Evolutionary conservation across 2,797 vertebrate species (phyloP), one percentile per base, ranked within the genome.

Genomic region (Microtus obscurus): DNA sequence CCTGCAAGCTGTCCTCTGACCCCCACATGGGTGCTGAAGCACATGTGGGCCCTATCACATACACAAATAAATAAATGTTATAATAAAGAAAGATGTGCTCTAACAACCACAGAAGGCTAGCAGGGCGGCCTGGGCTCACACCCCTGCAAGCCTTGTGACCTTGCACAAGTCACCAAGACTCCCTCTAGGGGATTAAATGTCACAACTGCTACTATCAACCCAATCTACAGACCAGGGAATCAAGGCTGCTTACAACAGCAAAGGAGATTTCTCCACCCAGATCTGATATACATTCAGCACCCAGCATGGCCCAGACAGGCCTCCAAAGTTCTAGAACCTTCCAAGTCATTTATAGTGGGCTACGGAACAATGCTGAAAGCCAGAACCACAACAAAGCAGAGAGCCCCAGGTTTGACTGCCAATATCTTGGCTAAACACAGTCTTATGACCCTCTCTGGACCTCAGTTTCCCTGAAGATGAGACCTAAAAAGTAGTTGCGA

Each of bases 241-340:
- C 23, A 14, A 27, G 43, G 79, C 14, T 43, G 25, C 59, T 9
- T n/a, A 63, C 43, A 51, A 37, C 10, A 34, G 37, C 23, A 53
- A 13, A 10, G 5, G n/a, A 71, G 40, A 29, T 34, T 65, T 76
- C 13, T 23, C n/a, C 43, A 80, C 63, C 2, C 2, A 85, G 53
- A 61, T 85, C 31, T 77, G 31, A 71, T 81, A 25, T 59, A 63
- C 25, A 69, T 45, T 19, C 6, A 34, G 2, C 1, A 21, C 51
- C 14, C 48, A 6, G n/a, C 23, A 69, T 34, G 27, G 74, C 43
- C 74, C 31, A 8, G 17, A 31, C 4, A 34, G 17, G 29, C 29
- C 45, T 78, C 77, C 25, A 21, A 89, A 82, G n/a, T 89, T 94
- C 76, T 31, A 73, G 92, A 87, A 85, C 16, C 27, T 91, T 87